Evolutionary conservation across 2,888 invertebrate species (phyloP), one percentile per base, ranked within the genome.

Genomic region (Diaperis boleti): DNA sequence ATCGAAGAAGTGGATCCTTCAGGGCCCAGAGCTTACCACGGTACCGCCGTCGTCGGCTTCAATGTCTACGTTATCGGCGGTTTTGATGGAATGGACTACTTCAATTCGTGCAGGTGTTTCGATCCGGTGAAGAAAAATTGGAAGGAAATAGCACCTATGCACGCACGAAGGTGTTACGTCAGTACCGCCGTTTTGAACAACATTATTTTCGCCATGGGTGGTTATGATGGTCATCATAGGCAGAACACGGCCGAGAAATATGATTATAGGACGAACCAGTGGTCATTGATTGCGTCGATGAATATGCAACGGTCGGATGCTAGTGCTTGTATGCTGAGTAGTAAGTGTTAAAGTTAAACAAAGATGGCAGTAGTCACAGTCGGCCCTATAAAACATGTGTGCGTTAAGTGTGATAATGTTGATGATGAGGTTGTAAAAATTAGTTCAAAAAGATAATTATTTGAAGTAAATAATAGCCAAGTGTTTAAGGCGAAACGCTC

Each of bases 1-100:
- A 88, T 92, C 6, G 86, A 88, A 68, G 91, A 93, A 75, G 90
- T 91, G 39, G 94, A 94, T 80, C 89, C 92, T 1, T 87, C 87
- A 7, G 95, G 94, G 15, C 92, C 95, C 0, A 85, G 96, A 52
- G 96, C 95, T 0, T 96, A 96, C 79, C 96, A 96, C 76, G 96
- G 96, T n/a, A 92, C 94, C 0, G 94, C 93, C 0, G 93, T 95
- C 0, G 86, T 96, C 0, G 93, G 91, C 0, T 87, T 87, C 70
- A 89, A 91, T 74, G 93, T 97, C 67, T 96, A 92, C 81, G 90
- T 95, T 2, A 91, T 96, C 68, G 96, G 97, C 0, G 96, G 96
- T 2, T 96, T 95, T 76, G 94, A 96, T 75, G 96, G 95, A n/a
- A 74, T 75, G 75, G 75, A 76, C 44, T 76, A 76, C 64, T 76